These are phyloP conservation scores for Drosophila paranaensis DNA, from an alignment of 2,888 invertebrate genomes.

Conservation along the genomic window DNA sequence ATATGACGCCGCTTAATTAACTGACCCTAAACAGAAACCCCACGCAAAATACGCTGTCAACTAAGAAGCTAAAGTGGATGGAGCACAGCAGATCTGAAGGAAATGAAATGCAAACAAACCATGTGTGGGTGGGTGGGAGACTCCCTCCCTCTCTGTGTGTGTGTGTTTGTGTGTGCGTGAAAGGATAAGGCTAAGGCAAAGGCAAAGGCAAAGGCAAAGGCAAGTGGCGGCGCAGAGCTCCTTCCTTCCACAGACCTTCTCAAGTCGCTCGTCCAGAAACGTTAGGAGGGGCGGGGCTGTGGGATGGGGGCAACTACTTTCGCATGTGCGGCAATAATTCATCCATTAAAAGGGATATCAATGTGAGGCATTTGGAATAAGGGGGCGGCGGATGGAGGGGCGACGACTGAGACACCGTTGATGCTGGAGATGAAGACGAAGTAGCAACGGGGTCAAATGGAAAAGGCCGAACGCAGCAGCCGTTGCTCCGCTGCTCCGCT, in stretches of 20 bases:
- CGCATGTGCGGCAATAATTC: constrained; percentile 84
- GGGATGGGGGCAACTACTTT: constrained; percentile 77
- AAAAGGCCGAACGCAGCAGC: constrained; percentile 64
- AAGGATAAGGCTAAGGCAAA: constrained; percentile 59
- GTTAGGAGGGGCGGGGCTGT: background rate
- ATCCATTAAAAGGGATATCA: constrained; percentile 84
- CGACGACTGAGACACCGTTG: constrained; percentile 6
- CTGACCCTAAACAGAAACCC: constrained; percentile 60
- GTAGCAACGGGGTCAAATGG: constrained; percentile 76
- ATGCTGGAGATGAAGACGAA: constrained; percentile 51
- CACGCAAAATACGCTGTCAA: constrained; percentile 53
- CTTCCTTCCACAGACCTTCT: constrained; percentile 26
- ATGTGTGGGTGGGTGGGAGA: constrained; percentile 15
- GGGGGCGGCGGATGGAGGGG: background rate
- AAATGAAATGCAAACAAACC: constrained; percentile 79
- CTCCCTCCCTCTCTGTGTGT: background rate
- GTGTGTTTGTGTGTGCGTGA: constrained; percentile 26
- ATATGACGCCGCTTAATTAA: constrained; percentile 69
- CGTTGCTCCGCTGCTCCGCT: constrained; percentile 7
- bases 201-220: constrained; percentile 35
- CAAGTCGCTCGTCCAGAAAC: constrained; percentile 40
- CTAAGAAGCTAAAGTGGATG: constrained; percentile 15
- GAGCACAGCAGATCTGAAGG: constrained; percentile 53
- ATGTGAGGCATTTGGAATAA: constrained; percentile 40
- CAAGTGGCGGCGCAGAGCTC: constrained; percentile 29